Base-by-base conservation (phyloP, 1,140 invertebrate genomes). In the Atta texana region DNA sequence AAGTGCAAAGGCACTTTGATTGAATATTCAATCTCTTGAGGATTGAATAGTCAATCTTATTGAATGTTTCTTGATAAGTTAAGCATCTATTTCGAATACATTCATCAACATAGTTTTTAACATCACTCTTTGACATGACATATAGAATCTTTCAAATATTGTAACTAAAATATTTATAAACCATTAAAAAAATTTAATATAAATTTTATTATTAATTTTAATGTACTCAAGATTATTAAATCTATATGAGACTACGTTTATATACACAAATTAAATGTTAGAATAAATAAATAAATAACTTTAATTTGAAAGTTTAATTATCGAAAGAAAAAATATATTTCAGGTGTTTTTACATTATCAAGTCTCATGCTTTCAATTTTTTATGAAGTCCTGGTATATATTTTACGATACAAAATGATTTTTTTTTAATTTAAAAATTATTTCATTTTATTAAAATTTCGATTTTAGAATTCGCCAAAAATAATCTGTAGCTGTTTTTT, bases 21-120 rank as follows among this genome's bases (percentile, higher is more conserved):
- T 39, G 66, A 69, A 69, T 69, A 51, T 69, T 69, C 66, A 69
- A 69, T 69, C 66, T 68, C 34, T 74, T 51, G 69, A 72, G 24
- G 24, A 72, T 69, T 69, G 69, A 72, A 53, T 51, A 72, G 53
- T 72, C 49, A 72, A 72, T 72, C 49, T 72, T 72, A 49, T 1
- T 72, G 69, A 72, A 72, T 72, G 69, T 69, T 69, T 69, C 39
- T 69, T n/a, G 66, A 69, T 7, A 69, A 69, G 39, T 51, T 69
- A 51, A 69, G 66, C 66, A 12, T 51, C 21, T 10, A 69, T 24
- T 10, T 68, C 34, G 34, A 68, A 68, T 68, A 44, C 10, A 68
- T 64, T 34, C 31, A 18, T 68, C 14, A 14, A 51, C 21, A 51
- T 8, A 14, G 51, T 69, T 51, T 69, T 51, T 69, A 68, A 44